phyloP scores from a whole-genome alignment of 2,888 invertebrate species.

The Tipula lateralis region DNA sequence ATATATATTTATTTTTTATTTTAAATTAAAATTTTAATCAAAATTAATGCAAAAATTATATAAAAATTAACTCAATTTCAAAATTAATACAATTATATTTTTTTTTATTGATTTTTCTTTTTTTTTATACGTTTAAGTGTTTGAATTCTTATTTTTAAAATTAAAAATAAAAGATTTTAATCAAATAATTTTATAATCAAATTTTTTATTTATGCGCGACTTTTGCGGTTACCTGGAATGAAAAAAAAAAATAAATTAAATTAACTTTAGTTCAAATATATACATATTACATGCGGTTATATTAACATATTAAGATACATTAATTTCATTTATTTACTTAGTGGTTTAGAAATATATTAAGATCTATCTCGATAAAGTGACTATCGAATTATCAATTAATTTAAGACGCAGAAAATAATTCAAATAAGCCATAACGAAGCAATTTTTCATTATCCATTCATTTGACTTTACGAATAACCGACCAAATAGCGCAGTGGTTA shows the following conservation, averaged over 20 bases:
- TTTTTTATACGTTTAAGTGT: not conserved
- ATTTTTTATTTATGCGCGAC: conserved; percentile 44
- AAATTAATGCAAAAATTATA: not conserved
- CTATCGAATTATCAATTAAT: too few relatives aligned
- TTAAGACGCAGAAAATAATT: too few relatives aligned
- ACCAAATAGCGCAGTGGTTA: too few relatives aligned
- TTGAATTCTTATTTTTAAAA: not conserved
- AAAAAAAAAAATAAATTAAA: conserved; percentile 29
- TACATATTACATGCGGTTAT: too few relatives aligned
- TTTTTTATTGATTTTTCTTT: not conserved
- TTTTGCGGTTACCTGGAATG: conserved; percentile 46
- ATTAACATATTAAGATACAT: not conserved
- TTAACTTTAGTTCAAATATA: too few relatives aligned
- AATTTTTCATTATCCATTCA: too few relatives aligned
- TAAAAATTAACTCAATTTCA: not conserved
- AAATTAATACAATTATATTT: not conserved
- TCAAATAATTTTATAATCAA: conserved; percentile 7
- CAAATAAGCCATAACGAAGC: too few relatives aligned
- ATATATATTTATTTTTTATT: not conserved
- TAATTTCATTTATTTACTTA: not conserved
- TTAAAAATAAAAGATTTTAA: not conserved
- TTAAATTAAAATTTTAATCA: not conserved
- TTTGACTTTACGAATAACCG: too few relatives aligned
- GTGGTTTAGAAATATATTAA: too few relatives aligned
- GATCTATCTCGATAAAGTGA: too few relatives aligned